Base-by-base conservation (phyloP, 2,113 vertebrate species). In the Paedocypris sp. region DNA sequence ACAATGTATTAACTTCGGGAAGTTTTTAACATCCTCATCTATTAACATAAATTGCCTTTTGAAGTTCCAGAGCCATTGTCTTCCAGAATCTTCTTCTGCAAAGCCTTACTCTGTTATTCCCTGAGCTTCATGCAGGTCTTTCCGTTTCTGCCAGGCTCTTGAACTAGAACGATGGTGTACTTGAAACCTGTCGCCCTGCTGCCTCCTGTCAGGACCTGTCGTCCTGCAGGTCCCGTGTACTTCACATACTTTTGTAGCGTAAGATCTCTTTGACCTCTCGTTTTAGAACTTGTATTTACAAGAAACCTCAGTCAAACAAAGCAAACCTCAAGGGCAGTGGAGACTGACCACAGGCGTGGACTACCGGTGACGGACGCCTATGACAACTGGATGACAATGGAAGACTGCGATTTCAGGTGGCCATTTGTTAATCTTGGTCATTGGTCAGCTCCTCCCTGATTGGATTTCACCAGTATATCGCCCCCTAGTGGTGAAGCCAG, bases 231-330 rank as follows among this genome's bases (percentile, higher is more conserved):
- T n/a, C 38, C 39, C 43, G 38, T 60, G 53, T 66, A 68, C 68
- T 48, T 38, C 45, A 33, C 22, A 9, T 51, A 47, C 61, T n/a
- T 56, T 5, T 25, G 45, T 41, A 60, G 66, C 36, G 31, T 62
- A 53, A 53, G 33, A 35, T 52, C 9, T 52, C 42, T 16, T 45
- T 49, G 42, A 26, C 25, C 61, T 68, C 39, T 62, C 68, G 45
- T 69, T 76, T 51, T 73, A 69, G 46, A 77, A 72, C 68, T 67
- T 8, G 3, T 63, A 47, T 60, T 66, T 52, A 75, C 56, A 73
- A 74, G 16, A 53, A 78, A 84, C 77, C 80, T 84, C 82, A 83
- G 56, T 70, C 58, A 75, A 70, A 77, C 75, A 18, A 77, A 72
- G 67, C 18, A 51, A 81, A 83, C 82, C 81, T 85, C 81, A 82